A percentile compares a stretch with the other conserved stretches of the same genome.
These are phyloP conservation scores for Malurus alboscapulatus DNA, from an alignment of 2,113 vertebrate genomes.

Conservation along the genomic window DNA sequence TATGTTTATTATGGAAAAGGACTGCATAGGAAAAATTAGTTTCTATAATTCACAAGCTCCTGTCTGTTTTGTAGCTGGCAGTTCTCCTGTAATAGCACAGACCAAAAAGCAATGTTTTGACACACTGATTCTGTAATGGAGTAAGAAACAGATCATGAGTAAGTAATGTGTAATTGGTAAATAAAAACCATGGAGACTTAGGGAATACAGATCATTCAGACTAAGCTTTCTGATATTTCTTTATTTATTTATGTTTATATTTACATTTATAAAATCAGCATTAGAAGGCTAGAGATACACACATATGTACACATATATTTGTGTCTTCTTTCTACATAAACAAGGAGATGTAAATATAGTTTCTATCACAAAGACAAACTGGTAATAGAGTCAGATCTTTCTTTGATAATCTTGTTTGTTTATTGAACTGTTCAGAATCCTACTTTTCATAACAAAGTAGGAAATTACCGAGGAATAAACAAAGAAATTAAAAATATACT, in stretches of 20 bases:
- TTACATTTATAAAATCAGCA: neutral
- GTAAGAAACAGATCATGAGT: neutral
- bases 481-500: neutral
- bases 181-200: conserved; percentile 41
- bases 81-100: conserved; percentile 22
- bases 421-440: neutral
- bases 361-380: neutral
- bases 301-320: neutral
- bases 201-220: conserved; percentile 33
- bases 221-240: neutral
- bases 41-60: neutral
- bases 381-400: neutral
- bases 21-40: neutral
- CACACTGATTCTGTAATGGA: conserved; percentile 26
- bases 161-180: neutral
- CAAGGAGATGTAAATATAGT: neutral
- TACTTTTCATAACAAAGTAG: neutral
- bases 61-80: neutral
- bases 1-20: neutral
- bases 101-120: conserved; percentile 38
- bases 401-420: neutral
- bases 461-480: neutral
- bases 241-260: neutral
- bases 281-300: neutral
- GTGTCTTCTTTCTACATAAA: neutral